Percentiles rank a stretch among this genome's conserved stretches.
Evolutionary conservation across 2,113 vertebrate genomes (phyloP).

Genomic region (Bettongia penicillata): DNA sequence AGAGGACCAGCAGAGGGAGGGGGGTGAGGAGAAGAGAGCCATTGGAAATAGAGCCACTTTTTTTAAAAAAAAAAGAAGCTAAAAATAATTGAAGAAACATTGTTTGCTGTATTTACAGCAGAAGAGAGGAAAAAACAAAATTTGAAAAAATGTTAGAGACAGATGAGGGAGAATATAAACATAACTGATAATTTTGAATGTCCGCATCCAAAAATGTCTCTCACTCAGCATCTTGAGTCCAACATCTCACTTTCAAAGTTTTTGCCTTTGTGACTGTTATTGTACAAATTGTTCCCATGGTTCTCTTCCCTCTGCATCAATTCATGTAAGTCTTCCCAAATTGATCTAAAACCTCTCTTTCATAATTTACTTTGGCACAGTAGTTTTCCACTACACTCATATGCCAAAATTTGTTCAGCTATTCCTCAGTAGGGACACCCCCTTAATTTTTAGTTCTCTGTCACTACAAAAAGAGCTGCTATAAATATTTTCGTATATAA

Average conservation of each 20-base stretch:
- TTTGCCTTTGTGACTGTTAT: not conserved
- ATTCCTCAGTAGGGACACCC: not conserved
- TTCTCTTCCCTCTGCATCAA: not conserved
- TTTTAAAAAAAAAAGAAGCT: not conserved
- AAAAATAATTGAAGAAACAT: not conserved
- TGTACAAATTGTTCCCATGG: not conserved
- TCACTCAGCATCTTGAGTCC: not conserved
- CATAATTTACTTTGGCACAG: not conserved
- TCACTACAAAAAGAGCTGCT: not conserved
- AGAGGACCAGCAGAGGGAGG: not conserved
- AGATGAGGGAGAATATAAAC: not conserved
- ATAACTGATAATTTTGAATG: not conserved
- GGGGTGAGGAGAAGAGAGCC: not conserved
- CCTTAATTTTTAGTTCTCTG: not conserved
- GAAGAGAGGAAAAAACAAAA: not conserved
- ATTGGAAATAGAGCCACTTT: not conserved
- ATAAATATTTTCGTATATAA: not conserved
- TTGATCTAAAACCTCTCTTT: not conserved
- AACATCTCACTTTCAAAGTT: not conserved
- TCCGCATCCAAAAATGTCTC: not conserved
- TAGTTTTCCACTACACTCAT: not conserved
- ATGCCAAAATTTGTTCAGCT: not conserved
- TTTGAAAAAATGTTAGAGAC: not conserved
- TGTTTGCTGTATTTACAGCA: not conserved
- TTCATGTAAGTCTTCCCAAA: not conserved